Evolutionary conservation across 2,797 vertebrate genomes (phyloP).

Genomic region (Xenentodon cancila): DNA sequence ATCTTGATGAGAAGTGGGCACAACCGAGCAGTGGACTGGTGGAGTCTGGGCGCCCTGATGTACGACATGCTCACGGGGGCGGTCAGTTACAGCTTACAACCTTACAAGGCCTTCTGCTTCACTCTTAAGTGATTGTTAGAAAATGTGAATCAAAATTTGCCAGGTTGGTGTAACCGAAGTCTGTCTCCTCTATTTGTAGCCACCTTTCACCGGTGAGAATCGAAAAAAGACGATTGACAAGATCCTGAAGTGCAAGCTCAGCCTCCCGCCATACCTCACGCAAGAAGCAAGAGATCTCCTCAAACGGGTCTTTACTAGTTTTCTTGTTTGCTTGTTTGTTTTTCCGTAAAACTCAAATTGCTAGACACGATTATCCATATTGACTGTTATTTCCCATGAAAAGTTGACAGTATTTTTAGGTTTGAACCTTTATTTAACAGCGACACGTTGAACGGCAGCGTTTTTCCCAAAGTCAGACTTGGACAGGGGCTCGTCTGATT

Average conservation of each 20-base stretch:
- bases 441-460: too few relatives aligned
- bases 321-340: too few relatives aligned
- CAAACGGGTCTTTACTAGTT: conserved; percentile 86
- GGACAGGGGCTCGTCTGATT: too few relatives aligned
- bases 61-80: conserved; percentile 99
- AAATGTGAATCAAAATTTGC: neutral
- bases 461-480: too few relatives aligned
- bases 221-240: conserved; percentile 98
- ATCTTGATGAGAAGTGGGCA: conserved; percentile 99
- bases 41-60: conserved; percentile 99
- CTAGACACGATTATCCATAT: too few relatives aligned
- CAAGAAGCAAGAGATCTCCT: conserved; percentile 98
- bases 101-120: neutral
- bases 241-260: conserved; percentile 98
- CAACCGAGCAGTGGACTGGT: conserved; percentile 99
- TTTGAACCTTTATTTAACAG: too few relatives aligned
- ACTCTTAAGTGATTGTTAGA: neutral
- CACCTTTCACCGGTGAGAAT: conserved; percentile 97
- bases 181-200: conserved; percentile 69
- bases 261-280: conserved; percentile 99
- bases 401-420: too few relatives aligned
- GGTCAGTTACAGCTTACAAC: conserved; percentile 83
- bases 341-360: too few relatives aligned
- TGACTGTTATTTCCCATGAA: too few relatives aligned
- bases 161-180: neutral